Percentiles rank a stretch among this genome's conserved stretches.
Conservation (phyloP, 2,888 invertebrate genomes). For the Euplagia quadripunctaria region DNA sequence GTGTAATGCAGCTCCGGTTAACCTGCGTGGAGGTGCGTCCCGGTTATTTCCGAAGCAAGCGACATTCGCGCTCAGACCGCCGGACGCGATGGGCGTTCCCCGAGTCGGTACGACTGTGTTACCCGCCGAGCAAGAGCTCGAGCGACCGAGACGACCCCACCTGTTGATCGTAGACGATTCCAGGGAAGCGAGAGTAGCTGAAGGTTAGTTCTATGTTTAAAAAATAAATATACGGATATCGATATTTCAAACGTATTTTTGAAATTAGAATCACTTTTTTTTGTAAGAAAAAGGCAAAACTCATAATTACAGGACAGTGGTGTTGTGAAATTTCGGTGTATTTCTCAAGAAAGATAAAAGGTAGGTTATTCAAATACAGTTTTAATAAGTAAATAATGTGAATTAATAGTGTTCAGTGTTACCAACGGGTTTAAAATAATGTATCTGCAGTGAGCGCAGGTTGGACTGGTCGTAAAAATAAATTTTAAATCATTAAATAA, state of each 20-base stretch:
- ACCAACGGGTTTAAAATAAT: background rate
- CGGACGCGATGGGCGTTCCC: conserved; percentile 83
- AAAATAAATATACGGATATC: conserved; percentile 19
- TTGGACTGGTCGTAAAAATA: background rate
- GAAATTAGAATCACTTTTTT: background rate
- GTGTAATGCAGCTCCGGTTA: conserved; percentile 39
- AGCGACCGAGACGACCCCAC: conserved; percentile 74
- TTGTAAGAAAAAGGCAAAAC: background rate
- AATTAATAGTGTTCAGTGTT: background rate
- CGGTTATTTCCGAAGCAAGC: conserved; percentile 47
- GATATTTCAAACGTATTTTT: background rate
- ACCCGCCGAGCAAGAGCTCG: conserved; percentile 71
- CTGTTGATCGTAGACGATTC: conserved; percentile 85
- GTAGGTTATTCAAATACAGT: background rate
- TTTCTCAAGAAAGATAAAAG: background rate
- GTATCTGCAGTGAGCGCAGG: background rate
- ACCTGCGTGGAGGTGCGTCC: conserved; percentile 54
- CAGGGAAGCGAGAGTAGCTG: conserved; percentile 73
- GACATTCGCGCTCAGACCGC: conserved; percentile 82
- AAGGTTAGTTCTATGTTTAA: conserved; percentile 67
- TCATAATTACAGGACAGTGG: background rate
- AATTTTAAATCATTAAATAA: background rate
- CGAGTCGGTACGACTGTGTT: conserved; percentile 70
- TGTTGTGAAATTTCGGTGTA: background rate
- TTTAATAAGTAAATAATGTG: background rate